These are phyloP conservation scores for Lobophora halterata DNA, from an alignment of 2,888 invertebrate species.

Conservation along the genomic window DNA sequence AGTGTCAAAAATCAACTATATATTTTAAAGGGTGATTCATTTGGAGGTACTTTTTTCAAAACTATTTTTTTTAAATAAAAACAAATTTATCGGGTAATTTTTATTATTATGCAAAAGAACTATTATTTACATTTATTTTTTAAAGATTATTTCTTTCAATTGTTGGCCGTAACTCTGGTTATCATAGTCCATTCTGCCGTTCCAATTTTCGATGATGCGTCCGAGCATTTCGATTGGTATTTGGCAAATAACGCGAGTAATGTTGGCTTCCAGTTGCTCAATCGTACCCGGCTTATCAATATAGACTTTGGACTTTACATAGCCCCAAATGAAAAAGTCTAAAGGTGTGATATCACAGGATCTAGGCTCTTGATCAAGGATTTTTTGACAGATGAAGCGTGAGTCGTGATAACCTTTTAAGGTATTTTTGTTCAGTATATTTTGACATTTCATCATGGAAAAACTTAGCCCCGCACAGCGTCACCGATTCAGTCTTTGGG, in stretches of 20 bases:
- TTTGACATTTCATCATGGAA: too few relatives aligned
- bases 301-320: conserved; percentile 3
- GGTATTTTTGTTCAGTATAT: too few relatives aligned
- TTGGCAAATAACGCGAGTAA: conserved; percentile 3
- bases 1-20: too few relatives aligned
- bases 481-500: too few relatives aligned
- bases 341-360: background rate
- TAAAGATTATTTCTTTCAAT: too few relatives aligned
- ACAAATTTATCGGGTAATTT: background rate
- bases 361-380: too few relatives aligned
- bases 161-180: too few relatives aligned
- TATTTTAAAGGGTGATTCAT: conserved; percentile 14
- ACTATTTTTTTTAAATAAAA: background rate
- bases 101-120: background rate
- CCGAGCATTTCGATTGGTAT: conserved; percentile 3
- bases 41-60: background rate
- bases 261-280: conserved; percentile 5
- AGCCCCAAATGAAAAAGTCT: background rate
- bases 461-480: too few relatives aligned
- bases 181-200: conserved; percentile 1
- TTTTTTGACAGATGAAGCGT: too few relatives aligned
- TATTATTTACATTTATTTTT: background rate
- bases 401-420: too few relatives aligned
- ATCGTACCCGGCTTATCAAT: too few relatives aligned
- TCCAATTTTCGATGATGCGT: conserved; percentile 1